Conservation (phyloP, 2,888 invertebrate genomes). For the Gari tellinella region DNA sequence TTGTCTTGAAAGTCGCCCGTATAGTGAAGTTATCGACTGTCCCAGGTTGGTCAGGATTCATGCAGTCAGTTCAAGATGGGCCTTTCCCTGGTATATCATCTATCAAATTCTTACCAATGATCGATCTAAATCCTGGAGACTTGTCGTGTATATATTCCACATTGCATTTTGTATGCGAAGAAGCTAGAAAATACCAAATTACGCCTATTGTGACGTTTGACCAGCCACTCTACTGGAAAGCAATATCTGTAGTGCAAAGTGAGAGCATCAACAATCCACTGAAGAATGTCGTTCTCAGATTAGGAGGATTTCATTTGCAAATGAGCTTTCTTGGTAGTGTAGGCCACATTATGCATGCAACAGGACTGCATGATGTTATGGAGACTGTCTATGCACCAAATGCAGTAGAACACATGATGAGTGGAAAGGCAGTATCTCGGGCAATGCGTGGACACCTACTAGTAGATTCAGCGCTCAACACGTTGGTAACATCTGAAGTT, state of each 20-base stretch:
- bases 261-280: background rate
- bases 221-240: conserved; percentile 64
- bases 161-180: conserved; percentile 27
- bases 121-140: conserved; percentile 30
- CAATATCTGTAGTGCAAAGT: background rate
- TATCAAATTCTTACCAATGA: conserved; percentile 22
- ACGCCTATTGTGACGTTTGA: conserved; percentile 62
- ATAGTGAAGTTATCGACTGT: background rate
- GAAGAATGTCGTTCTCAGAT: conserved; percentile 26
- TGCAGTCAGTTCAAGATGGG: conserved; percentile 14
- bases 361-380: conserved; percentile 37
- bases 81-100: conserved; percentile 14
- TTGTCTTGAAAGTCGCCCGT: conserved; percentile 20
- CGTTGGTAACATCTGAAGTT: conserved; percentile 18
- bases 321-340: conserved; percentile 68
- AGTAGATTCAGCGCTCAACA: conserved; percentile 46
- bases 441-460: conserved; percentile 60
- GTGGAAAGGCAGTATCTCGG: conserved; percentile 62
- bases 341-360: conserved; percentile 33
- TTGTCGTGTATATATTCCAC: conserved; percentile 54
- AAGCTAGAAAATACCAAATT: conserved; percentile 17
- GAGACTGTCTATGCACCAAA: conserved; percentile 32
- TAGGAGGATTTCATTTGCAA: conserved; percentile 41
- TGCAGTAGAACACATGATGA: conserved; percentile 60
- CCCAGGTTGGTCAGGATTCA: conserved; percentile 15